These are phyloP conservation scores for Athetis lepigone DNA, from an alignment of 2,888 invertebrate genomes.

Conservation along the genomic window DNA sequence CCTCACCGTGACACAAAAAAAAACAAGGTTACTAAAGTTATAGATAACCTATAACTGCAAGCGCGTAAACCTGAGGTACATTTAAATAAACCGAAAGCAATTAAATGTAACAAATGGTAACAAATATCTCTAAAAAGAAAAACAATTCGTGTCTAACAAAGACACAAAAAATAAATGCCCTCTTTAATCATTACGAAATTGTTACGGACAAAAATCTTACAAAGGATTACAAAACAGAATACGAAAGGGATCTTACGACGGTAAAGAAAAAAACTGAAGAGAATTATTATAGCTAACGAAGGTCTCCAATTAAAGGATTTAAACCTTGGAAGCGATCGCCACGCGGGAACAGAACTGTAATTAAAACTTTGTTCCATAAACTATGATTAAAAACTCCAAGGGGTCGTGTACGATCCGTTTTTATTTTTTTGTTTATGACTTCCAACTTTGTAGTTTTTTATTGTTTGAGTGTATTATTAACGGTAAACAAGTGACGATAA, in stretches of 20 bases:
- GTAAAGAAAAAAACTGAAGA: conserved; percentile 56
- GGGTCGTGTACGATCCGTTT: conserved; percentile 61
- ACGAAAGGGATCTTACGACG: conserved; percentile 60
- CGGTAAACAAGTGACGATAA: conserved; percentile 22
- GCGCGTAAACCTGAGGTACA: no score
- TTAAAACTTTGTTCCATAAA: conserved; percentile 80
- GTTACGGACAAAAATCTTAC: conserved; percentile 56
- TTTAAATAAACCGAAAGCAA: conserved; percentile 7
- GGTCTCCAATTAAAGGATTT: conserved; percentile 71
- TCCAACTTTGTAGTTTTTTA: conserved; percentile 51
- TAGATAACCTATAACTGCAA: no score
- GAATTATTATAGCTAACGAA: conserved; percentile 65
- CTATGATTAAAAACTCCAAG: conserved; percentile 77
- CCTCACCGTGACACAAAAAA: not conserved
- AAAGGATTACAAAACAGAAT: conserved; percentile 65
- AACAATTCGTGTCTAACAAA: conserved; percentile 32
- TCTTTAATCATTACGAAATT: conserved; percentile 60
- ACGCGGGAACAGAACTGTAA: conserved; percentile 71
- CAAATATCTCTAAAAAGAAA: conserved; percentile 36
- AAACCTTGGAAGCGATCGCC: conserved; percentile 69
- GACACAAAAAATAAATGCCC: conserved; percentile 52
- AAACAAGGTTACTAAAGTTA: not conserved
- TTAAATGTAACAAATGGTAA: conserved; percentile 29
- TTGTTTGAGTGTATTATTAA: conserved; percentile 41
- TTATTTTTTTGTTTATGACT: conserved; percentile 65